phyloP scores from a whole-genome alignment of 2,888 invertebrate genomes.

The Synanthedon myopaeformis region DNA sequence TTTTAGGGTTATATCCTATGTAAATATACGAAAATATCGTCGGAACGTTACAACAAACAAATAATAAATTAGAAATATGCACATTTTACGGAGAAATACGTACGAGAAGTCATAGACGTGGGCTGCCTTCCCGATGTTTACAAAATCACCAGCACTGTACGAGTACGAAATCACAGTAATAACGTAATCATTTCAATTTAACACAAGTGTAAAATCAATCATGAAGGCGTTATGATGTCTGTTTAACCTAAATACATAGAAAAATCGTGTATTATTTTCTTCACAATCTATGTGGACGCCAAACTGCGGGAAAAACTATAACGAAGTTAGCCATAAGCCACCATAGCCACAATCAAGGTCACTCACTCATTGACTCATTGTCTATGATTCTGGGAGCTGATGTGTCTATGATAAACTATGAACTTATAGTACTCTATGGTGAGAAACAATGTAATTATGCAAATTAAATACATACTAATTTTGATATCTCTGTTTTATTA shows the following conservation, averaged over 20 bases:
- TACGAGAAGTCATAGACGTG: constrained; percentile 70
- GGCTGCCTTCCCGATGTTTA: constrained; percentile 65
- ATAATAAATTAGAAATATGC: constrained; percentile 17
- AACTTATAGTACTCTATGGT: background rate
- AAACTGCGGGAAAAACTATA: constrained; percentile 69
- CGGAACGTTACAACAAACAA: constrained; percentile 19
- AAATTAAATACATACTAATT: no score
- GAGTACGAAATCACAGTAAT: constrained; percentile 42
- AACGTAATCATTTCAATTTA: constrained; percentile 45
- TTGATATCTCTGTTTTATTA: no score
- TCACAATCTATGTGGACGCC: constrained; percentile 62
- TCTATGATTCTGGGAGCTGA: constrained; percentile 5
- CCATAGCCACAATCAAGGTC: constrained; percentile 31
- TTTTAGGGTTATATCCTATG: constrained; percentile 39
- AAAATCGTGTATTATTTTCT: constrained; percentile 48
- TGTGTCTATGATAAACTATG: background rate
- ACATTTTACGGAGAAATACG: constrained; percentile 46
- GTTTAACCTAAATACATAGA: constrained; percentile 58
- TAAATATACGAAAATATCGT: constrained; percentile 15
- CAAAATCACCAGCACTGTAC: constrained; percentile 49
- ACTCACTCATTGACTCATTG: constrained; percentile 11
- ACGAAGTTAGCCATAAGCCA: constrained; percentile 47
- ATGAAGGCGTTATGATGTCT: constrained; percentile 25
- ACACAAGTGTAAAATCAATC: constrained; percentile 39
- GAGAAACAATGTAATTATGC: no score